A percentile compares a stretch with the other conserved stretches of the same genome.
Conservation (phyloP, 2,113 vertebrate genomes). For the Rhinolophus sinicus region DNA sequence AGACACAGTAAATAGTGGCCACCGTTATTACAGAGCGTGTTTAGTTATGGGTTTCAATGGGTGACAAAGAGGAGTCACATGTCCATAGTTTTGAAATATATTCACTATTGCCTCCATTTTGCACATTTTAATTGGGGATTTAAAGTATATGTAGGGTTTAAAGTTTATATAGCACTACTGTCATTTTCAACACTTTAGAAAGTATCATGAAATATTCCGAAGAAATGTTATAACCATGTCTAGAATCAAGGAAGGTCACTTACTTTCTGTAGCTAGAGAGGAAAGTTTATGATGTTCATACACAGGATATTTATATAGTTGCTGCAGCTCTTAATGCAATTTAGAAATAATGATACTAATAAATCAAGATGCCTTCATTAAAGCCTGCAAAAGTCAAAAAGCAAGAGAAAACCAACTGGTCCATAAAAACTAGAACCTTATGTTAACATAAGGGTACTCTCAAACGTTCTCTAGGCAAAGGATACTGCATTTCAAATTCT, state of each 20-base stretch:
- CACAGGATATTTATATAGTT: not conserved
- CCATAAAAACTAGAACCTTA: not conserved
- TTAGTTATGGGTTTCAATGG: not conserved
- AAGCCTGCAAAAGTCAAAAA: constrained; percentile 28
- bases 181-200: constrained; percentile 15
- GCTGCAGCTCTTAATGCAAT: not conserved
- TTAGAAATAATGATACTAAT: constrained; percentile 28
- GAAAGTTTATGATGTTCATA: not conserved
- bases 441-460: not conserved
- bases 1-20: not conserved
- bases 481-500: not conserved
- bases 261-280: not conserved
- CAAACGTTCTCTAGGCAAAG: not conserved
- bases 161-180: not conserved
- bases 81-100: not conserved
- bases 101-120: not conserved
- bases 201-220: constrained; percentile 2
- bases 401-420: not conserved
- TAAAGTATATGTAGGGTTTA: not conserved
- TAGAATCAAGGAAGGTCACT: not conserved
- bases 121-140: not conserved
- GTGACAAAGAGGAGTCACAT: not conserved
- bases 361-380: constrained; percentile 17
- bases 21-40: not conserved
- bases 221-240: not conserved